Evolutionary conservation across 2,888 invertebrate species (phyloP).

Genomic region (Amblyjoppa fuscipennis): DNA sequence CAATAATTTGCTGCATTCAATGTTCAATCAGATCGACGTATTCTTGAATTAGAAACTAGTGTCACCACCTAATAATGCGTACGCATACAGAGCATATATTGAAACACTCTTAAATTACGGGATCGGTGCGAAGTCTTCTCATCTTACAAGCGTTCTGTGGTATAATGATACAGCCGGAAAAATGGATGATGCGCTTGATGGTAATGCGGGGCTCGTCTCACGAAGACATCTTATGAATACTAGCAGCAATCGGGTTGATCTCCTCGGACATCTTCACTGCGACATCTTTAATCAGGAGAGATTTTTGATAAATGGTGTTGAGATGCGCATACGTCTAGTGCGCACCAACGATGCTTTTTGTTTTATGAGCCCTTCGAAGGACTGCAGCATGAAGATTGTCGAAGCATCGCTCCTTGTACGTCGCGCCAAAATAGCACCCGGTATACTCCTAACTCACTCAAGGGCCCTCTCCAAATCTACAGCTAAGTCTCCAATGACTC

Average conservation of each 20-base stretch:
- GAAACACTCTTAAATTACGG: slow-evolving; percentile 72
- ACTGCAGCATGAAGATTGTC: too few relatives aligned
- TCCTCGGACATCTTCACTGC: slow-evolving; percentile 56
- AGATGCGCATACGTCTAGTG: slow-evolving; percentile 37
- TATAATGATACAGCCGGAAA: slow-evolving; percentile 47
- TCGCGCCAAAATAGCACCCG: slow-evolving; percentile 70
- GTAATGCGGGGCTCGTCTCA: background rate
- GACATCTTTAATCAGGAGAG: slow-evolving; percentile 65
- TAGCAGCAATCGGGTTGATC: too few relatives aligned
- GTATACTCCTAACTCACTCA: slow-evolving; percentile 72
- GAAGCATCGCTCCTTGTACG: slow-evolving; percentile 70
- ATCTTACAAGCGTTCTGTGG: slow-evolving; percentile 65
- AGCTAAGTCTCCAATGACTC: slow-evolving; percentile 72
- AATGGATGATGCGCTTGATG: slow-evolving; percentile 17
- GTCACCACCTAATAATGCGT: slow-evolving; percentile 72
- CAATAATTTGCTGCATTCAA: slow-evolving; percentile 72
- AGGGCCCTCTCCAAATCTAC: slow-evolving; percentile 70
- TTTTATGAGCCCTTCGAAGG: slow-evolving; percentile 64
- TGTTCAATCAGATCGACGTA: slow-evolving; percentile 70
- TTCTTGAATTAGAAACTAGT: slow-evolving; percentile 75
- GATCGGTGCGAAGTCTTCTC: slow-evolving; percentile 64
- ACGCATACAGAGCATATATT: slow-evolving; percentile 73
- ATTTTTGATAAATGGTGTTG: slow-evolving; percentile 66
- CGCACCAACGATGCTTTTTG: slow-evolving; percentile 13
- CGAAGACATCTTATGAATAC: background rate